Conservation (phyloP, 2,888 invertebrate species). For the Podotricha telesiphe region DNA sequence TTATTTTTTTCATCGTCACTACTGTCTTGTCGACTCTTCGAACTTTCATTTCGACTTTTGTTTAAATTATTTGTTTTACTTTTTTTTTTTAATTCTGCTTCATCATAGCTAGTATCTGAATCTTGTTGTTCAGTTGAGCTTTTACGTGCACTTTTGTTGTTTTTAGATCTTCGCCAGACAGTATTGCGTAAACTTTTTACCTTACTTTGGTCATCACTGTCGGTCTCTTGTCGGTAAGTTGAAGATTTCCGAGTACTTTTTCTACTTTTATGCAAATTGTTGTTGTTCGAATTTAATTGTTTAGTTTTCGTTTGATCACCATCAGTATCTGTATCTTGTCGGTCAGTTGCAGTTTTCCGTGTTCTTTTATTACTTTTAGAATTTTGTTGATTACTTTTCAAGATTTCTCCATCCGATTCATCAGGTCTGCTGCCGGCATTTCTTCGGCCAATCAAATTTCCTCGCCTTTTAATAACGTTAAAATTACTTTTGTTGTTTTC, state of each 20-base stretch:
- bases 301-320: no score
- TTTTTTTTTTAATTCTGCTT: neutral
- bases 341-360: neutral
- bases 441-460: no score
- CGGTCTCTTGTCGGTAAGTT: no score
- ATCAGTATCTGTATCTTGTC: neutral
- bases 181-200: neutral
- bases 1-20: neutral
- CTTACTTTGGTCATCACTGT: neutral
- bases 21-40: neutral
- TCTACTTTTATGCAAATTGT: no score
- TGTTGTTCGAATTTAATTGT: no score
- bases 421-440: no score
- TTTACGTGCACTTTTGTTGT: neutral
- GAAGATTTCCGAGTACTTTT: no score
- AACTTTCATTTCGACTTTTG: conserved; percentile 1
- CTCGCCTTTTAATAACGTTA: no score
- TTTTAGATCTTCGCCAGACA: neutral
- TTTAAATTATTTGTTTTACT: conserved; percentile 1
- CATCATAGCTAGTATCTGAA: neutral
- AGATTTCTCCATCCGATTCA: neutral
- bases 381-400: neutral
- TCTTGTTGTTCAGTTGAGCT: conserved; percentile 7
- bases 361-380: neutral
- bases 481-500: no score